Conservation (phyloP, 1,140 invertebrate genomes). For the Drosophila micromelanica region DNA sequence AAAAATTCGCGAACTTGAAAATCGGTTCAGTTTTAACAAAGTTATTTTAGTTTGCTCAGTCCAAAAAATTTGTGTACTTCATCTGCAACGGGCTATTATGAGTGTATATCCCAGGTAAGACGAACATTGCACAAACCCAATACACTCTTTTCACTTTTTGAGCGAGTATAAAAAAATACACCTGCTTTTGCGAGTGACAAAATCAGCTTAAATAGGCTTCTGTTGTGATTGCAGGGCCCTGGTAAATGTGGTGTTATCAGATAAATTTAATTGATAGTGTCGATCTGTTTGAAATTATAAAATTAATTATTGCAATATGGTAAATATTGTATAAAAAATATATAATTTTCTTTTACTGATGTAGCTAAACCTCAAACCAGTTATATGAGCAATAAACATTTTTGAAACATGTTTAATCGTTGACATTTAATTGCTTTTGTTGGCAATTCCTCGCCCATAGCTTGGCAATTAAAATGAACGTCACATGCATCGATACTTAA, state of each 20-base stretch:
- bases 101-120: too few relatives aligned
- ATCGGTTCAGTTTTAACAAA: too few relatives aligned
- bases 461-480: conserved; percentile 31
- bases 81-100: too few relatives aligned
- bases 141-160: too few relatives aligned
- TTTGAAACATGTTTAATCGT: neutral
- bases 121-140: too few relatives aligned
- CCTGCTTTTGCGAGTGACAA: conserved; percentile 7
- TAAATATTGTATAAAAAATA: neutral
- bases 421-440: conserved; percentile 15
- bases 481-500: conserved; percentile 51
- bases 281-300: neutral
- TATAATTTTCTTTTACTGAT: too few relatives aligned
- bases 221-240: neutral
- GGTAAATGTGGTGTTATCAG: neutral
- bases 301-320: neutral
- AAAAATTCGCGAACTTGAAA: too few relatives aligned
- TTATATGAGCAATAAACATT: neutral
- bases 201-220: conserved; percentile 4
- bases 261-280: conserved; percentile 13
- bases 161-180: neutral
- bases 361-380: too few relatives aligned
- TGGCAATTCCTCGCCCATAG: neutral
- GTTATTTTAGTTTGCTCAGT: too few relatives aligned
- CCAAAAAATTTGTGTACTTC: too few relatives aligned